Evolutionary conservation across 2,113 vertebrate species (phyloP), one percentile per base, ranked within the genome.

Genomic region (Larimichthys crocea): DNA sequence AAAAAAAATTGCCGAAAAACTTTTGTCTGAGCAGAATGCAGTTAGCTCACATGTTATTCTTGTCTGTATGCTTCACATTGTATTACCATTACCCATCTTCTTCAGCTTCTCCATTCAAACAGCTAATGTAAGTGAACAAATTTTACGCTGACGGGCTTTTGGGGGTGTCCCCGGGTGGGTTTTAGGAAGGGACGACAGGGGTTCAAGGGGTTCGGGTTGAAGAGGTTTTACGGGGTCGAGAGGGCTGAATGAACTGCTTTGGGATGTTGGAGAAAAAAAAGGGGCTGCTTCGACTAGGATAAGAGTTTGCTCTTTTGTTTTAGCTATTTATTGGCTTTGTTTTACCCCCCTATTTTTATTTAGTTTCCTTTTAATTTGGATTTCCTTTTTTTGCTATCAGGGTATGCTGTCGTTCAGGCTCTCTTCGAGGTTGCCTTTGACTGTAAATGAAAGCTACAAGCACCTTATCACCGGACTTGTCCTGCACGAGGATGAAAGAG

Each of bases 71-170:
- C 95, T 96, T 95, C 94, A 94, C 94, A 91, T 94, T 95, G 94
- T 95, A 95, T 93, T 92, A 92, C 94, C 94, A 95, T 40, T 94
- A 92, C 94, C 94, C 92, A 94, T 94, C 93, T 91, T 94, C 94
- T 95, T 94, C 92, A 92, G 94, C 95, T 96, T 95, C 93, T 95
- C 94, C 94, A 95, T 94, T 95, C 92, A 95, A 95, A 93, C 94
- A 93, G 95, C 95, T 95, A 95, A 95, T 95, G 95, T 95, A 95
- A 95, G 94, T 94, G 93, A 94, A 95, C 93, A 93, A 94, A 92
- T 93, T 40, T 40, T 93, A 93, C 84, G 72, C 93, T 91, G 81
- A 87, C 11, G 92, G 92, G 92, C 91, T 94, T 88, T 86, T 90
- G 84, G 93, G 93, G 94, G 92, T 93, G 93, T 88, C 90, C 65